These are phyloP conservation scores for Himalopsyche japonica DNA, from an alignment of 2,888 invertebrate genomes.

Conservation along the genomic window DNA sequence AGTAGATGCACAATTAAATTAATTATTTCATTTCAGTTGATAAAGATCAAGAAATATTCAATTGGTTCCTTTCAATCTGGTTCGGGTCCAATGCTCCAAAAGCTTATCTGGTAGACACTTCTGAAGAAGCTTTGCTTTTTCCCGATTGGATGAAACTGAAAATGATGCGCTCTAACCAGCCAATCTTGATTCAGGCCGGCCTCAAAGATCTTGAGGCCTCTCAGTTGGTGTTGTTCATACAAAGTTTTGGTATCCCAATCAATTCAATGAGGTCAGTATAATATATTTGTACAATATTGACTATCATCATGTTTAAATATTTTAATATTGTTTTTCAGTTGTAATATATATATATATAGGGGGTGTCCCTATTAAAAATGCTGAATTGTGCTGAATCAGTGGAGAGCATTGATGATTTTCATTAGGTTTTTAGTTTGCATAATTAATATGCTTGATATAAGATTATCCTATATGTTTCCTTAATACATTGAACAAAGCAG, in stretches of 20 bases:
- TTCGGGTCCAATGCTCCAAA: conserved; percentile 77
- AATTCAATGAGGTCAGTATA: conserved; percentile 71
- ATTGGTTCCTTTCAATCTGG: conserved; percentile 67
- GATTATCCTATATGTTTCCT: not conserved
- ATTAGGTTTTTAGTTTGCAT: too few relatives aligned
- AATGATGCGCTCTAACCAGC: conserved; percentile 85
- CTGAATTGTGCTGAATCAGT: too few relatives aligned
- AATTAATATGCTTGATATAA: too few relatives aligned
- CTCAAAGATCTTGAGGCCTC: conserved; percentile 83
- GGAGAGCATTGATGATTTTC: too few relatives aligned
- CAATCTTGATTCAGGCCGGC: conserved; percentile 82
- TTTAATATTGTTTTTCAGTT: too few relatives aligned
- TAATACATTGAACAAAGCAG: not conserved
- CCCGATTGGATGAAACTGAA: conserved; percentile 93
- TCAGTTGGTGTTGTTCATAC: conserved; percentile 90
- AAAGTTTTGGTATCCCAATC: conserved; percentile 94
- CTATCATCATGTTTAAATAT: too few relatives aligned
- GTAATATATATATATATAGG: too few relatives aligned
- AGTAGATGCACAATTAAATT: too few relatives aligned
- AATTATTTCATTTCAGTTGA: conserved; percentile 43
- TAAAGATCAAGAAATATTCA: conserved; percentile 69
- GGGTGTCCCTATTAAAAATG: too few relatives aligned
- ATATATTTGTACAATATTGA: conserved; percentile 29
- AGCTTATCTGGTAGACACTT: conserved; percentile 77
- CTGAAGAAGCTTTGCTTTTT: conserved; percentile 79